Base-by-base conservation (phyloP, 2,797 vertebrate genomes). In the Myotis myotis region DNA sequence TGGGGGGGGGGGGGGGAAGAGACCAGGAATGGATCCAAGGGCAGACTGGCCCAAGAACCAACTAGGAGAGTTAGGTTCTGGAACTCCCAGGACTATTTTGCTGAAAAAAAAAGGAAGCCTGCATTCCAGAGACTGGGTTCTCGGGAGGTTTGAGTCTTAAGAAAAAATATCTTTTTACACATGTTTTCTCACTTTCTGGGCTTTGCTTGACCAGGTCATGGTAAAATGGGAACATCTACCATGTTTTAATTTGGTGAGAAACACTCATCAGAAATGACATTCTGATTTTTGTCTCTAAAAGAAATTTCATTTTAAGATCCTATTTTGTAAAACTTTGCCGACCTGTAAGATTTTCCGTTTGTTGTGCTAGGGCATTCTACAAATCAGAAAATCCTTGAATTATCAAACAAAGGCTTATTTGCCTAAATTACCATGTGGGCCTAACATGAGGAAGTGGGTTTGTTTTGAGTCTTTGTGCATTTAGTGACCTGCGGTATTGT, bases 401-500 rank as follows among this genome's bases (percentile, higher is more conserved):
- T 89, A 87, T 76, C 70, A 49, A 72, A 96, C 36, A 89, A 44
- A 97, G 28, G 36, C 38, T 91, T 92, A 92, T 95, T 94, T 95
- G 49, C 66, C 75, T 91, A 70, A 86, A 80, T 87, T 81, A 30
- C 25, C 62, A 38, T 89, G 55, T 68, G 90, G 53, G 79, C 68
- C n/a, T 86, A 75, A 86, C 66, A 64, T 76, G 47, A 87, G 74
- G 71, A 80, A 55, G 13, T 75, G 36, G 20, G 9, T 74, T 89
- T 87, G 51, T 75, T 94, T 87, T 55, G 70, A 92, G 74, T 78
- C 89, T 97, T 80, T 33, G 92, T 68, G 55, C 53, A 57, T 84
- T 89, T 64, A 80, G 64, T 97, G 96, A 96, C 87, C 91, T 81
- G 66, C 0, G 28, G 95, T 96, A 93, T 57, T 94, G 89, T 89